These are phyloP conservation scores for Myotis davidii DNA, from an alignment of 2,113 vertebrate species.

Conservation along the genomic window DNA sequence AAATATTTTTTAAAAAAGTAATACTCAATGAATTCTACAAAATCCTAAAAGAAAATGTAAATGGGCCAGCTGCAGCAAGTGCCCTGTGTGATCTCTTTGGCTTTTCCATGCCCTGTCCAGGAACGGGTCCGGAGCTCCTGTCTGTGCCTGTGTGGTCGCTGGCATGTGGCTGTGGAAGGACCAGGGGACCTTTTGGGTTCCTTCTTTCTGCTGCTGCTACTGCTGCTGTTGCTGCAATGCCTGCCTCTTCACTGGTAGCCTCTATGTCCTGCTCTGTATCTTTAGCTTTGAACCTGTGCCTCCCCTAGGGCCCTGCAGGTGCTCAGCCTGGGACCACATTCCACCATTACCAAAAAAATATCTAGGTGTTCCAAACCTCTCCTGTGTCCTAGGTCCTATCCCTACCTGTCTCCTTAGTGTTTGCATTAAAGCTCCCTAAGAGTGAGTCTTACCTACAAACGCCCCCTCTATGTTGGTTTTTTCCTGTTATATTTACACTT, in stretches of 20 bases:
- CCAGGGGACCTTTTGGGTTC: conserved; percentile 83
- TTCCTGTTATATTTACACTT: background rate
- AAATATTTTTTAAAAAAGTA: too few relatives aligned
- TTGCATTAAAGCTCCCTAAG: background rate
- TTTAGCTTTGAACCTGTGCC: conserved; percentile 88
- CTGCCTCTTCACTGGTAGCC: conserved; percentile 80
- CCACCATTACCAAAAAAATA: conserved; percentile 75
- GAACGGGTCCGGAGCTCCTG: background rate
- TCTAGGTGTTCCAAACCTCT: background rate
- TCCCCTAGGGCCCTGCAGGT: conserved; percentile 83
- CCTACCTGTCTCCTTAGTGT: background rate
- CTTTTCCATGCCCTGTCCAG: background rate
- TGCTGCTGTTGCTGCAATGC: conserved; percentile 87
- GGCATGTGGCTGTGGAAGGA: conserved; percentile 86
- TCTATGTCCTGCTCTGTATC: conserved; percentile 86
- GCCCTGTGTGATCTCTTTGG: background rate
- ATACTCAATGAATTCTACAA: conserved; percentile 14
- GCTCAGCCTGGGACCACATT: conserved; percentile 82
- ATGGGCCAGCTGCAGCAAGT: background rate
- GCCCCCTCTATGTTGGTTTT: background rate
- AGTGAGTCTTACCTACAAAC: background rate
- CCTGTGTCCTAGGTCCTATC: background rate
- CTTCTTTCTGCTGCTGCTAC: conserved; percentile 85
- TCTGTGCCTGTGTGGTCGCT: background rate
- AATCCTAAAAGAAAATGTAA: background rate